Percentiles rank a stretch among this genome's conserved stretches.
Conservation (phyloP, 1,140 invertebrate species). For the Brachionus paranguensis region DNA sequence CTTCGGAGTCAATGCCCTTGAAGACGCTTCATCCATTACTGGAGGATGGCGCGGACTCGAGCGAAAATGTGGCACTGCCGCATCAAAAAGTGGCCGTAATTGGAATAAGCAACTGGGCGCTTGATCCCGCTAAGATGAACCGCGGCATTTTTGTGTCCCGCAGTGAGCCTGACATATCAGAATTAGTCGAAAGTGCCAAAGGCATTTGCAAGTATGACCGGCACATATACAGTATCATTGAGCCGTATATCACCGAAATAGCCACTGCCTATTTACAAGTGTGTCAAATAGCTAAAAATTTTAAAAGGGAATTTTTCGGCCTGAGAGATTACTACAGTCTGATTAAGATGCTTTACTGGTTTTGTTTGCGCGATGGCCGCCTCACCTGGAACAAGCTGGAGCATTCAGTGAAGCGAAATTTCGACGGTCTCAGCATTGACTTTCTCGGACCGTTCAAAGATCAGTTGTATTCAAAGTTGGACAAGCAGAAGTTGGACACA, state of each 20-base stretch:
- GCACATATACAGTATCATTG: slow-evolving; percentile 41
- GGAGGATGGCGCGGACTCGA: slow-evolving; percentile 42
- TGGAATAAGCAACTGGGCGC: slow-evolving; percentile 52
- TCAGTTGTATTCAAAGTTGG: not conserved
- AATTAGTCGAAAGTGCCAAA: slow-evolving; percentile 46
- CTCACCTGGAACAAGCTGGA: slow-evolving; percentile 45
- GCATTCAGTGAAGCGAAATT: slow-evolving; percentile 47
- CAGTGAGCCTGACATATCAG: slow-evolving; percentile 46
- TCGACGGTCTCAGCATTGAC: slow-evolving; percentile 45
- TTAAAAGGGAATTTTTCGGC: slow-evolving; percentile 51
- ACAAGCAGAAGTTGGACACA: slow-evolving; percentile 34
- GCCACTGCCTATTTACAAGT: slow-evolving; percentile 46
- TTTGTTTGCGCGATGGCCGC: slow-evolving; percentile 42
- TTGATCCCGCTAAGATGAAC: slow-evolving; percentile 52
- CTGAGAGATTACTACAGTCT: slow-evolving; percentile 53
- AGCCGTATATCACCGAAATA: slow-evolving; percentile 42
- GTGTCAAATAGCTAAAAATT: slow-evolving; percentile 42
- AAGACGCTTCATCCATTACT: slow-evolving; percentile 46
- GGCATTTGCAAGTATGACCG: slow-evolving; percentile 46
- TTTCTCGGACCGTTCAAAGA: slow-evolving; percentile 44
- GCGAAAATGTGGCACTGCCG: not conserved
- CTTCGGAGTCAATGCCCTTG: slow-evolving; percentile 48
- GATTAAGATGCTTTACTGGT: slow-evolving; percentile 48
- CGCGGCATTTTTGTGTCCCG: slow-evolving; percentile 49
- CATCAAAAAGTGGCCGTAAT: slow-evolving; percentile 48